phyloP scores from a whole-genome alignment of 1,140 invertebrate species.

The Heliconius hermathena region DNA sequence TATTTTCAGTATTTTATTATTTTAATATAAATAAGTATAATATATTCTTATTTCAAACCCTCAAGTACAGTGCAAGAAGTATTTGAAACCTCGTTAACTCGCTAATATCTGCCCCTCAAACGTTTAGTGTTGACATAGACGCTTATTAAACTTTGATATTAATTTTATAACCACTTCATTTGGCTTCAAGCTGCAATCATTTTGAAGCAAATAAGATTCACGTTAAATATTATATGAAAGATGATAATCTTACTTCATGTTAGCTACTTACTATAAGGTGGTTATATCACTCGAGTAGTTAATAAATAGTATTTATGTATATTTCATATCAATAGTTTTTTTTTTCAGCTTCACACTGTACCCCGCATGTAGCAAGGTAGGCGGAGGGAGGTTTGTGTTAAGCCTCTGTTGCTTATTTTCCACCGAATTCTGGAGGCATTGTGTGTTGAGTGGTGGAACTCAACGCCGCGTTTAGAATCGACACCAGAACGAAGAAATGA shows the following conservation, averaged over 20 bases:
- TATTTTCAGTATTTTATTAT: no score
- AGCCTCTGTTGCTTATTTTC: no score
- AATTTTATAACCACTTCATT: constrained; percentile 40
- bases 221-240: not conserved
- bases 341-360: no score
- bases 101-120: constrained; percentile 49
- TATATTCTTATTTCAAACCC: not conserved
- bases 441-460: no score
- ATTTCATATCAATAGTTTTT: no score
- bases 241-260: not conserved
- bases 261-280: not conserved
- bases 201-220: constrained; percentile 16
- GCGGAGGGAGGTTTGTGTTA: no score
- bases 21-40: no score
- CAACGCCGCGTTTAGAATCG: no score
- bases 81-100: constrained; percentile 37
- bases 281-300: not conserved
- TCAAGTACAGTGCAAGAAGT: not conserved
- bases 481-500: no score
- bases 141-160: constrained; percentile 46
- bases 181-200: constrained; percentile 20
- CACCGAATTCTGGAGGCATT: no score
- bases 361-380: no score
- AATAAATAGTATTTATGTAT: no score
- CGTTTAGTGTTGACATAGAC: constrained; percentile 50